Evolutionary conservation across 1,140 invertebrate genomes (phyloP), one percentile per base, ranked within the genome.

Genomic region (Bombus fervidus): DNA sequence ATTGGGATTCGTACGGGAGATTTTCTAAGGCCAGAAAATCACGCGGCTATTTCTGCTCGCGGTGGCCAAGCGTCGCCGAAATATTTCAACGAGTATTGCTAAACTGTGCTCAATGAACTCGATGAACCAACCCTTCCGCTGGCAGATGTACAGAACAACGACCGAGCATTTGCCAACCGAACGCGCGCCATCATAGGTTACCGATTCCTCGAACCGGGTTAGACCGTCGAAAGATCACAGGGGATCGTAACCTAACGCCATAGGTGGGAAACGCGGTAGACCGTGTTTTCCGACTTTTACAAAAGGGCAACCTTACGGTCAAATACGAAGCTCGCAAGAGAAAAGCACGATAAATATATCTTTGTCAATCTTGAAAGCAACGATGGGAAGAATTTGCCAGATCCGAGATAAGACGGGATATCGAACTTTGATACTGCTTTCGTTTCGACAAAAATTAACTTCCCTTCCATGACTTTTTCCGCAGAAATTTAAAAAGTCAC

Each of bases 81-180:
- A 74, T 81, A 85, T 73, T 81, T 68, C 53, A 57, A 74, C 41
- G 66, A 64, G 28, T 18, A 34, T 85, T 80, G 62, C 80, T 86
- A 75, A 75, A 89, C 53, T 6, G 57, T 73, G 76, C 64, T 89
- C 72, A 90, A 89, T 89, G 81, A 89, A 89, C 81, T 80, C 47
- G 72, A 71, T 59, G 71, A 43, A 57, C 39, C 59, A 69, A 87
- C 68, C 73, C 43, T 57, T 64, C 37, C n/a, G 77, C 75, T 86
- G 81, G 66, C 87, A 83, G 66, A 72, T 62, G 77, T 57, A 68
- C 68, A 80, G 84, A 43, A 57, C 41, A 62, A 31, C 22, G 34
- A n/a, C 2, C 47, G 47, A 8, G 53, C 15, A n/a, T n/a, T 66
- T 66, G 71, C 31, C 69, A 85, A 89, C 64, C 72, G 74, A 89